Evolutionary conservation across 2,797 vertebrate genomes (phyloP).

Genomic region (Emydoidea blandingii): DNA sequence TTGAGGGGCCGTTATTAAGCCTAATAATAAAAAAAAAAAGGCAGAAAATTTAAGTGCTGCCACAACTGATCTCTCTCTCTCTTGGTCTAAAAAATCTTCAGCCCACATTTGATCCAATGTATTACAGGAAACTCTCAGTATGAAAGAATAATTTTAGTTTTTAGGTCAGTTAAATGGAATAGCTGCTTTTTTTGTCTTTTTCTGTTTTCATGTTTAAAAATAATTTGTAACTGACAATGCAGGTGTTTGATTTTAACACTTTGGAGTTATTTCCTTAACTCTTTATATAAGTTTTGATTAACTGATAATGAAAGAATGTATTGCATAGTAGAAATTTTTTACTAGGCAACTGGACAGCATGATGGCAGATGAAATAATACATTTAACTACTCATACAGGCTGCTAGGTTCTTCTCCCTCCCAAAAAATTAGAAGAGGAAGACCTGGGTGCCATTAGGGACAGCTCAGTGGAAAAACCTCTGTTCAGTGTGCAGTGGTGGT

Average conservation of each 20-base stretch:
- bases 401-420: no score
- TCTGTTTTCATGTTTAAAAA: constrained; percentile 5
- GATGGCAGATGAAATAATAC: neutral
- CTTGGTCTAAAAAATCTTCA: constrained; percentile 12
- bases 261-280: constrained; percentile 15
- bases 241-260: constrained; percentile 1
- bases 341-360: neutral
- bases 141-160: constrained; percentile 50
- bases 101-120: neutral
- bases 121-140: constrained; percentile 5
- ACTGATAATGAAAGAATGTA: neutral
- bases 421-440: no score
- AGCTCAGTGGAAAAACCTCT: constrained; percentile 5
- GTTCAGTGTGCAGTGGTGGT: constrained; percentile 11
- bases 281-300: neutral
- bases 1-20: neutral
- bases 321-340: neutral
- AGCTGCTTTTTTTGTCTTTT: neutral
- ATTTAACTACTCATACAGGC: no score
- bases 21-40: neutral
- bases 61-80: neutral
- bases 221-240: neutral
- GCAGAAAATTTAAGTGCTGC: neutral
- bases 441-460: neutral
- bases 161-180: constrained; percentile 27